Evolutionary conservation across 2,888 invertebrate species (phyloP).

Genomic region (Microdon myrmicae): DNA sequence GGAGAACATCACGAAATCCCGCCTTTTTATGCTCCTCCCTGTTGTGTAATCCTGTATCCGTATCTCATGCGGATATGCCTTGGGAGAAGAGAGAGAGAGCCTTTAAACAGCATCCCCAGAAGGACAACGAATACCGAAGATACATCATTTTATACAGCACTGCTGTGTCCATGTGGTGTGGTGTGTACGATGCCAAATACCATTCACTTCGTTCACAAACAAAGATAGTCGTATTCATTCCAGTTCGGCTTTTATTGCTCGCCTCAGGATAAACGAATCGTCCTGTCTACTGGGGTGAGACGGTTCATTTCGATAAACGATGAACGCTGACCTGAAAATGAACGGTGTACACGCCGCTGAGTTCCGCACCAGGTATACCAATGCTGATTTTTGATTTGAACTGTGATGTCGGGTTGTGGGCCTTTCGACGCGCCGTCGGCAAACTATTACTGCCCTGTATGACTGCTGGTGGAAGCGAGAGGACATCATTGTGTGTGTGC

Average conservation of each 20-base stretch:
- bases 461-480: slow-evolving; percentile 36
- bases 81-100: slow-evolving; percentile 32
- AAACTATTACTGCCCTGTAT: slow-evolving; percentile 45
- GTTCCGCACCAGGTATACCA: slow-evolving; percentile 11
- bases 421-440: slow-evolving; percentile 42
- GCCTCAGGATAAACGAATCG: slow-evolving; percentile 16
- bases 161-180: slow-evolving; percentile 34
- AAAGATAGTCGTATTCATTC: slow-evolving; percentile 41
- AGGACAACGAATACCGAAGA: slow-evolving; percentile 41
- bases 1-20: slow-evolving; percentile 55
- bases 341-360: slow-evolving; percentile 6
- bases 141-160: slow-evolving; percentile 50
- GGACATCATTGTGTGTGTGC: slow-evolving; percentile 22
- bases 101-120: slow-evolving; percentile 11
- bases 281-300: not conserved
- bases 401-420: slow-evolving; percentile 19
- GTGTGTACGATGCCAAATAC: slow-evolving; percentile 33
- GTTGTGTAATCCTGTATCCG: slow-evolving; percentile 28
- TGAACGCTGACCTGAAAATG: slow-evolving; percentile 28
- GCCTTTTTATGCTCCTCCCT: slow-evolving; percentile 61
- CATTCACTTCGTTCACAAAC: slow-evolving; percentile 28
- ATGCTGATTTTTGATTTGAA: too few species aligned
- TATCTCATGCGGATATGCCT: slow-evolving; percentile 3
- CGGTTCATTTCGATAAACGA: slow-evolving; percentile 15
- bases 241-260: slow-evolving; percentile 35